Base-by-base conservation (phyloP, 1,140 invertebrate species). In the Ceratina australensis region DNA sequence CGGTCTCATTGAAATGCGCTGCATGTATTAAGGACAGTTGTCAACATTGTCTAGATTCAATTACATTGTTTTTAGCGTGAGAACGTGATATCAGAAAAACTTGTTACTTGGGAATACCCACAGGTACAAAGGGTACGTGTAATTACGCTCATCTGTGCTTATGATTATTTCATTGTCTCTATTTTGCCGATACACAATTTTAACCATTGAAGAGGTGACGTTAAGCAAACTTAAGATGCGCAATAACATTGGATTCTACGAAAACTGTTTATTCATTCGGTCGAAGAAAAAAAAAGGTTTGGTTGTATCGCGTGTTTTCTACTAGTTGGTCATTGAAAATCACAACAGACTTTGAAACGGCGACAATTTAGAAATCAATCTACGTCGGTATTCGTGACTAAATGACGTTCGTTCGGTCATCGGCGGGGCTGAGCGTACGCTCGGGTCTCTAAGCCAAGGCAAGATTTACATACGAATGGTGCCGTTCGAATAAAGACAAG, bases 391-490 rank as follows among this genome's bases (percentile, higher is more conserved):
- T 42, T 42, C 52, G 20, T 33, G 28, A 28, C 22, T 47, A 49
- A 20, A 42, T 8, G 60, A 47, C 61, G n/a, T 50, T 52, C 42
- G 52, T 52, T n/a, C 47, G 57, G 33, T 20, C 54, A 42, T 20
- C 52, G 15, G 10, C n/a, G 22, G 33, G 33, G 33, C 33, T 10
- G 33, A 5, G 33, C 10, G 10, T 42, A 42, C 5, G 33, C 33
- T 42, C 33, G 33, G 33, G 33, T 42, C 33, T 42, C 33, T 42
- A 42, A 42, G 33, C 33, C 72, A 63, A 85, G 84, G 60, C 59
- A 59, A 50, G 5, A 90, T 90, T 90, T 86, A 79, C 89, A 90
- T 90, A 90, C 88, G 86, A 90, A 90, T 90, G 87, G 33, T 72
- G 42, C 49, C 54, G 60, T 28, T 65, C 74, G 74, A 67, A 86